Evolutionary conservation across 2,797 vertebrate species (phyloP).

Genomic region (Sebastes minor): DNA sequence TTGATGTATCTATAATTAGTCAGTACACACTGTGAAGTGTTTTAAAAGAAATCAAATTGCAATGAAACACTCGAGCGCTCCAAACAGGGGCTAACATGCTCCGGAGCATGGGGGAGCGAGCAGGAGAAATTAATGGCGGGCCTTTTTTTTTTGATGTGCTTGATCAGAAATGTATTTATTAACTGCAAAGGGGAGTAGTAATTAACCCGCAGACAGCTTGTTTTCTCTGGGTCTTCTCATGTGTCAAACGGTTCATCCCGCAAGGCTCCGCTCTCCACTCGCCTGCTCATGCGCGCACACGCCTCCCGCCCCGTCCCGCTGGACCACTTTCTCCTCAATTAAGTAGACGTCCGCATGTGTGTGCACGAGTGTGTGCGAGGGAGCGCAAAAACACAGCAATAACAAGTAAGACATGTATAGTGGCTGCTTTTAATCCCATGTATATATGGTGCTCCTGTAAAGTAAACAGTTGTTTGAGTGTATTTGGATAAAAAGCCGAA

Average conservation of each 20-base stretch:
- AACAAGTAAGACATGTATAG: constrained; percentile 34
- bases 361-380: not conserved
- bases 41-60: constrained; percentile 84
- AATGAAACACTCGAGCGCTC: constrained; percentile 79
- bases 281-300: constrained; percentile 53
- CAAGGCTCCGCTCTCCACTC: constrained; percentile 64
- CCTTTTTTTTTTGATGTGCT: constrained; percentile 80
- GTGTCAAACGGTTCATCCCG: constrained; percentile 82
- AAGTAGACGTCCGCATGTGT: constrained; percentile 53
- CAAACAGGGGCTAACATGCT: constrained; percentile 77
- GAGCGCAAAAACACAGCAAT: constrained; percentile 16
- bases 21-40: constrained; percentile 80
- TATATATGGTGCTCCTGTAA: constrained; percentile 3
- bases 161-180: constrained; percentile 89
- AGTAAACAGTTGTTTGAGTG: not conserved
- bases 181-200: constrained; percentile 83
- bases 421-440: constrained; percentile 26
- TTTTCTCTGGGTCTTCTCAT: constrained; percentile 83
- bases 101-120: constrained; percentile 62
- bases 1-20: constrained; percentile 87
- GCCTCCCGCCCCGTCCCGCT: constrained; percentile 58
- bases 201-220: constrained; percentile 86
- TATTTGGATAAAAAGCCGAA: constrained; percentile 21
- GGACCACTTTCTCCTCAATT: constrained; percentile 82
- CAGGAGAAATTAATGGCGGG: constrained; percentile 79